Base-by-base conservation (phyloP, 2,797 vertebrate species). In the Semotilus atromaculatus region DNA sequence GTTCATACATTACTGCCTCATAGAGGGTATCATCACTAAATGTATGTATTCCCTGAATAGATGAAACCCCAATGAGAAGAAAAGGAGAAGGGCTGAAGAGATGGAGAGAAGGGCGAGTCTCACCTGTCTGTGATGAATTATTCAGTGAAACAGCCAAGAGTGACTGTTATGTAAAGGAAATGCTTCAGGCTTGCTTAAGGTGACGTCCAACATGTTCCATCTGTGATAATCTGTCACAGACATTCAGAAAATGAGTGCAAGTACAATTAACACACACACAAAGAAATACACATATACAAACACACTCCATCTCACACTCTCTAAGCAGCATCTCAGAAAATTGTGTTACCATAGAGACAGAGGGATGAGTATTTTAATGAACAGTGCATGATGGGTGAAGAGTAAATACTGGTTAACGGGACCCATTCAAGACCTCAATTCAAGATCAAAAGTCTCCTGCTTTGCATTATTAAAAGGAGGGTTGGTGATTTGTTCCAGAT, bases 261-360 rank as follows among this genome's bases (percentile, higher is more conserved):
- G 18, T 67, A 82, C 77, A 83, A 64, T 83, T 88, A 75, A 90
- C 83, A 83, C 48, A 78, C 77, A 81, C 64, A 78, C 40, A 85
- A 68, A 85, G 23, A 74, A 66, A 68, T 31, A 64, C 48, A 83
- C 70, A 80, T 43, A 81, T 29, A 55, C 71, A 88, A 58, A 82
- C 86, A 80, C 89, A 73, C 64, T 60, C 66, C 83, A 85, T 86
- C 88, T 85, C 51, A 51, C 82, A 82, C 79, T 86, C 85, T 88
- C 85, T 45, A 80, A 74, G 85, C 82, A 83, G 85, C 81, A 86
- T 86, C 86, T 81, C 87, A 73, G 83, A 90, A 89, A 84, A 88
- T 89, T 85, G 88, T 91, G 94, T 95, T 95, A 93, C 93, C 93
- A 95, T 94, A 94, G 95, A 92, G 91, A 95, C 91, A 84, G 88